Conservation (phyloP, 2,113 vertebrate species). For the Clupea harengus region DNA sequence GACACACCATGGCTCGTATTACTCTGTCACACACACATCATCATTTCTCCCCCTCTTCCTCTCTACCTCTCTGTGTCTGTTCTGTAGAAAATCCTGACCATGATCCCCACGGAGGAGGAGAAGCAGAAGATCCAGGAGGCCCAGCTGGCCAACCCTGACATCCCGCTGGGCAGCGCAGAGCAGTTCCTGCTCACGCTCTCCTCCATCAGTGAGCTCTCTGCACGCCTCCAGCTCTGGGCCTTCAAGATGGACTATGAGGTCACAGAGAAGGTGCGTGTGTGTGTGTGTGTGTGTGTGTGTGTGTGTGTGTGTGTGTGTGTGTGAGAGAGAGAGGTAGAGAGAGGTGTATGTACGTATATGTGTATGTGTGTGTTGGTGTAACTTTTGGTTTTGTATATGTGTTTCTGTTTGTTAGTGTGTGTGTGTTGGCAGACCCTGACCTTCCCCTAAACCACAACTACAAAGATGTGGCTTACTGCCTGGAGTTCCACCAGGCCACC, state of each 20-base stretch:
- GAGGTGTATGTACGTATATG: neutral
- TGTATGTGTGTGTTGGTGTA: neutral
- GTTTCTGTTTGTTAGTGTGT: neutral
- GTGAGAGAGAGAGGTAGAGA: neutral
- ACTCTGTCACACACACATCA: too few relatives aligned
- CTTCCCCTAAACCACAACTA: neutral
- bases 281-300: constrained; percentile 52
- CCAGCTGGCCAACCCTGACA: constrained; percentile 85
- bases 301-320: neutral
- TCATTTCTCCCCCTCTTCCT: neutral
- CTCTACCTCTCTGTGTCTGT: neutral
- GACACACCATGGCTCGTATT: too few relatives aligned
- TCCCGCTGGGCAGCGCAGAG: constrained; percentile 89
- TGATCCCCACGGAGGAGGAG: constrained; percentile 94
- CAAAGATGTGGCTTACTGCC: neutral
- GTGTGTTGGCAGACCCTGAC: constrained; percentile 44
- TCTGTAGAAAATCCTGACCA: constrained; percentile 91
- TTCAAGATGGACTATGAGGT: constrained; percentile 97
- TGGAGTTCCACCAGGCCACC: neutral
- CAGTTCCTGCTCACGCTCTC: constrained; percentile 95
- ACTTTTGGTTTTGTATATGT: constrained; percentile 25
- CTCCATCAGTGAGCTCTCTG: constrained; percentile 90
- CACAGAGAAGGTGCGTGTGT: constrained; percentile 79
- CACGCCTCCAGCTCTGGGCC: constrained; percentile 95
- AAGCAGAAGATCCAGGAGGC: constrained; percentile 97